Conservation (phyloP, 2,113 vertebrate genomes). For the Podarcis muralis region DNA sequence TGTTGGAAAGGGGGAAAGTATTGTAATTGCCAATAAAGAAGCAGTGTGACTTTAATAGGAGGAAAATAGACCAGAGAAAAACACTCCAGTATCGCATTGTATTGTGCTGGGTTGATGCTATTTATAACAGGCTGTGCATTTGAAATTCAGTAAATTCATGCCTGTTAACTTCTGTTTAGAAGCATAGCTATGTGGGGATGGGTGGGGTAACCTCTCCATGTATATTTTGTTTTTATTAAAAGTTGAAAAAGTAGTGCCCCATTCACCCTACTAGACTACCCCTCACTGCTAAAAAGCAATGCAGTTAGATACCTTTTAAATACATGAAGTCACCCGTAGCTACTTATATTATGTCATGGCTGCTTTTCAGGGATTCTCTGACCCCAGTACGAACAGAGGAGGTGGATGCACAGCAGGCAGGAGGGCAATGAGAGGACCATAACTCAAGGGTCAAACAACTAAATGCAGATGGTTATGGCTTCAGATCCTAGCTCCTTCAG, state of each 20-base stretch:
- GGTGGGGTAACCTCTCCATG: neutral
- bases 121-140: neutral
- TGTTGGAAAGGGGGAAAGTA: neutral
- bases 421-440: too few species aligned
- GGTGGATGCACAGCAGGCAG: neutral
- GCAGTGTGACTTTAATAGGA: constrained; percentile 44
- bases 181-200: neutral
- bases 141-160: neutral
- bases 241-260: too few species aligned
- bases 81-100: neutral
- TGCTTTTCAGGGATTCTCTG: too few species aligned
- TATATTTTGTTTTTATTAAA: too few species aligned
- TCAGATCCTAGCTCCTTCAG: neutral
- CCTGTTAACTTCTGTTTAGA: neutral
- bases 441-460: neutral
- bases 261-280: too few species aligned
- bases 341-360: too few species aligned
- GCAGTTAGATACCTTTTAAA: too few species aligned
- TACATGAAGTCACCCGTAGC: too few species aligned
- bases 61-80: constrained; percentile 26
- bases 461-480: neutral
- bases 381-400: neutral
- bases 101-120: neutral
- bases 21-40: neutral
- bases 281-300: too few species aligned